Conservation (phyloP, 2,888 invertebrate genomes). For the Eudasyphora cyanicolor region DNA sequence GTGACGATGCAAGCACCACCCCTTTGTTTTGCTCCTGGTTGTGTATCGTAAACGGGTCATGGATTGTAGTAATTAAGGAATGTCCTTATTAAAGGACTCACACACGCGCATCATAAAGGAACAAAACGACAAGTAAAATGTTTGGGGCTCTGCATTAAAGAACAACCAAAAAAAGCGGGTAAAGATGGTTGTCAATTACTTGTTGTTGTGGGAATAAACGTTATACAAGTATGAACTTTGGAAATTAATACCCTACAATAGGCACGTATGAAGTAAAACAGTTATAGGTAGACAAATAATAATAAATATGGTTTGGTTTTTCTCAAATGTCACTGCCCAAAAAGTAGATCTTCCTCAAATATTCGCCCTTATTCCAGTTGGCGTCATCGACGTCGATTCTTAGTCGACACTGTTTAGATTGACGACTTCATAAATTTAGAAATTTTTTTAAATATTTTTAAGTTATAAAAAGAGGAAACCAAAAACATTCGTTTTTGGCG, state of each 20-base stretch:
- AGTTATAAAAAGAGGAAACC: too few relatives aligned
- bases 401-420: too few relatives aligned
- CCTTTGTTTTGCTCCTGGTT: slow-evolving; percentile 1
- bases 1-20: slow-evolving; percentile 3
- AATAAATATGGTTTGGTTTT: too few relatives aligned
- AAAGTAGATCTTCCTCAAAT: too few relatives aligned
- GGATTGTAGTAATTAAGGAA: slow-evolving; percentile 47
- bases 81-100: slow-evolving; percentile 27
- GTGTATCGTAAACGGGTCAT: slow-evolving; percentile 25
- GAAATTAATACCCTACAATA: not conserved
- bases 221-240: not conserved
- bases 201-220: slow-evolving; percentile 59
- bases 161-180: slow-evolving; percentile 37
- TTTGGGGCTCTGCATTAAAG: slow-evolving; percentile 19
- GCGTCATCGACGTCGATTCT: too few relatives aligned
- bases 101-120: not conserved
- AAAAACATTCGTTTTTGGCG: too few relatives aligned
- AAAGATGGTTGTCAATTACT: slow-evolving; percentile 45
- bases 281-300: too few relatives aligned
- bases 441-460: too few relatives aligned
- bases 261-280: too few relatives aligned
- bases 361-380: too few relatives aligned
- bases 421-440: too few relatives aligned
- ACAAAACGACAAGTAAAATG: slow-evolving; percentile 58
- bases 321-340: too few relatives aligned